Conservation (phyloP, 2,797 vertebrate genomes). For the Mormyrus proboscirostris region DNA sequence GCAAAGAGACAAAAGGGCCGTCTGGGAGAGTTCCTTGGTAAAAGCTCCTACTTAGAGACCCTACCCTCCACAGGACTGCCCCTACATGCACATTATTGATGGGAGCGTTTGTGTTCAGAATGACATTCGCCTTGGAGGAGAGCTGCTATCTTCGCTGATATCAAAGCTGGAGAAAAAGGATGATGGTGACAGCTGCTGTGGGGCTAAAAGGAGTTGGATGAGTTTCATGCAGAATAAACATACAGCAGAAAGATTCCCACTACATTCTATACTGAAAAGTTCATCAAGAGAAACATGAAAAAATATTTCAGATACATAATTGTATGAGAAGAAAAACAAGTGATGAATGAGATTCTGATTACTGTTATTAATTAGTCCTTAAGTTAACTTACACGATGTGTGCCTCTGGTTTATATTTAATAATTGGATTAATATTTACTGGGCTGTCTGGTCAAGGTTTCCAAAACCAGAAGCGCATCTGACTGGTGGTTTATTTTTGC, state of each 20-base stretch:
- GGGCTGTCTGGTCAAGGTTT: neutral
- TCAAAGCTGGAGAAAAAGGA: neutral
- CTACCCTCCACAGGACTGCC: neutral
- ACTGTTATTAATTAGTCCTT: neutral
- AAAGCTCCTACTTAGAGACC: neutral
- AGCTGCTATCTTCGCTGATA: neutral
- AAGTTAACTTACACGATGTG: neutral
- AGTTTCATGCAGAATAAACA: constrained; percentile 3
- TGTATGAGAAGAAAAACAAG: constrained; percentile 8
- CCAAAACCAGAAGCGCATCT: neutral
- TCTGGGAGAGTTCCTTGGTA: neutral
- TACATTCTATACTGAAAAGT: neutral
- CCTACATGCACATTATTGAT: neutral
- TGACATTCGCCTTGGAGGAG: neutral
- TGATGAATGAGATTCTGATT: neutral
- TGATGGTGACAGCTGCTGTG: neutral
- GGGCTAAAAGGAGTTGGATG: neutral
- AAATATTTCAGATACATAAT: constrained; percentile 8
- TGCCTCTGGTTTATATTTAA: neutral
- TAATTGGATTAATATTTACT: neutral
- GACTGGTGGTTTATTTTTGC: constrained; percentile 4
- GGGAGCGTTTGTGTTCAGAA: neutral
- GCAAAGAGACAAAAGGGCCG: neutral
- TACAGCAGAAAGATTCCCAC: neutral
- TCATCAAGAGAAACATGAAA: constrained; percentile 8